Evolutionary conservation across 2,797 vertebrate species (phyloP), one percentile per base, ranked within the genome.

Genomic region (Rhynchotus rufescens): DNA sequence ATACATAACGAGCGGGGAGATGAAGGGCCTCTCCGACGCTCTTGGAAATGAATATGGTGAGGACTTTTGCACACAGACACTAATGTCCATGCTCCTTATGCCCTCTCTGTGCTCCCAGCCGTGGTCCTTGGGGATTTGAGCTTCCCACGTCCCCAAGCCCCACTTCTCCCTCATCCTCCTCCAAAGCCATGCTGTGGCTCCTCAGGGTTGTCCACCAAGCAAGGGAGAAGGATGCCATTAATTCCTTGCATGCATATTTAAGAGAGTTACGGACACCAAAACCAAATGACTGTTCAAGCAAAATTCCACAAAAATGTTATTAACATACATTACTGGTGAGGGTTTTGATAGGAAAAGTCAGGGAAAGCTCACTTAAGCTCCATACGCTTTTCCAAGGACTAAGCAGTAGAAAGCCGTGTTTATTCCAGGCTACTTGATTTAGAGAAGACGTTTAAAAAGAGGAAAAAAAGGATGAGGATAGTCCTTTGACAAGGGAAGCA

Each of bases 51-150:
- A 66, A 21, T 21, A 15, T 0, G 2, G 19, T 57, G 22, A 64
- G 76, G 67, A 52, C 4, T 45, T 89, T 59, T 17, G 67, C 62
- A 45, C 61, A 28, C 51, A 59, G 44, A 65, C 1, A 2, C n/a
- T 34, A 56, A 75, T 0, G 1, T 36, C 45, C 4, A 2, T 44
- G 30, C 20, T 80, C 36, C 34, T 30, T 45, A 2, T 1, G 22
- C 28, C 54, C 47, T n/a, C 30, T 30, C 45, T 13, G 1, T 1
- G 19, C 25, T 13, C 1, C 0, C 49, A 54, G 21, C 25, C 25
- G 52, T 12, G 19, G 25, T 22, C 45, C 34, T 40, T 79, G 16
- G 1, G 1, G 44, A 62, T 7, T 34, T 11, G 13, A 38, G n/a
- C 38, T 32, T 25, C n/a, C 4, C 13, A 25, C 13, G n/a, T 38